Evolutionary conservation across 2,113 vertebrate species (phyloP), one percentile per base, ranked within the genome.

Genomic region (Pipra filicauda): DNA sequence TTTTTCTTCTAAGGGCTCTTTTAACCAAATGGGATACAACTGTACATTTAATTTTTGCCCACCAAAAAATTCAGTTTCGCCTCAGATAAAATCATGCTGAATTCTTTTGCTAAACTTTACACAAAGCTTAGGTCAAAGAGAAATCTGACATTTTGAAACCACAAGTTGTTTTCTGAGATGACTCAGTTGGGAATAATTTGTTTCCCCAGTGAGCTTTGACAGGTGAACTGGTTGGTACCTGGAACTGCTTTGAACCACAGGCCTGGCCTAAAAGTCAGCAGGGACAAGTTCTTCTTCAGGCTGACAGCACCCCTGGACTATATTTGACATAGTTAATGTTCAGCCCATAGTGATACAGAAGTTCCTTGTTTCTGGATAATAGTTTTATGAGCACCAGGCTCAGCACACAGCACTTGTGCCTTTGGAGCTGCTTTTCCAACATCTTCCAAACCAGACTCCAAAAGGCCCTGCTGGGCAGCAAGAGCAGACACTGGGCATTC

Each of bases 221-320:
- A 43, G 48, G 48, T 59, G 77, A 59, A 4, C 16, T 28, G 89
- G 35, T 39, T 44, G 61, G 31, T 52, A 28, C 66, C 66, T 43
- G 73, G 69, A 59, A 61, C 61, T 1, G 6, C 80, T 59, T 0
- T 48, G 88, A 85, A 2, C 3, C 15, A 6, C 0, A 33, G 62
- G 1, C 11, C 44, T 35, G 61, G 37, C 6, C 44, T 48, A 3
- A 6, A 70, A 49, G 27, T 13, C 76, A 49, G 21, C 57, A 78
- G 80, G 3, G 27, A 52, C 39, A 19, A 27, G 23, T 24, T 59
- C 11, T 49, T 28, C 23, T 52, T 14, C 73, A 37, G 17, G 61
- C 48, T 2, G 2, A 22, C 6, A 49, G 21, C 31, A 39, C 2
- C 15, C 15, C 7, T 15, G 30, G 30, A 5, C 54, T 6, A 2